phyloP scores from a whole-genome alignment of 2,113 vertebrate genomes.

The Eubucco bourcierii region DNA sequence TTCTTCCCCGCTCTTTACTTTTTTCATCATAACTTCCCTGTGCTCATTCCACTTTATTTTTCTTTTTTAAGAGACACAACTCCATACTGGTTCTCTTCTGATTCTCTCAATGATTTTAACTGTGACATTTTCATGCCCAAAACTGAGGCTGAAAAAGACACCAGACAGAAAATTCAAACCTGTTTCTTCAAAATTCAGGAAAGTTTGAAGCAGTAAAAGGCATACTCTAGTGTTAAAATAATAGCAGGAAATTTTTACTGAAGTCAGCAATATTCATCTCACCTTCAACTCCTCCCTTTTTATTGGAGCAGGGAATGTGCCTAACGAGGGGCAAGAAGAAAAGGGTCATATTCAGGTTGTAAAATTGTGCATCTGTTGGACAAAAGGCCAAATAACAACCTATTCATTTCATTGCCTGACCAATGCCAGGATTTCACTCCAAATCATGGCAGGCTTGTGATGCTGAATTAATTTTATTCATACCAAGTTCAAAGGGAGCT shows the following conservation, averaged over 20 bases:
- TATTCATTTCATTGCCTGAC: background rate
- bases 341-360: background rate
- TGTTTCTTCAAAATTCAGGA: background rate
- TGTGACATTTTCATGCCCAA: background rate
- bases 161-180: background rate
- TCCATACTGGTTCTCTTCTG: background rate
- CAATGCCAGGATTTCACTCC: background rate
- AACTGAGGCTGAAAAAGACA: background rate
- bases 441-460: slow-evolving; percentile 35
- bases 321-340: background rate
- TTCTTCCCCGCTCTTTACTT: background rate
- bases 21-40: background rate
- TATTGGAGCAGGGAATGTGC: background rate
- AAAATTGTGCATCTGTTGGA: background rate
- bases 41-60: background rate
- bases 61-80: background rate
- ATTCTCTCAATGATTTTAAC: background rate
- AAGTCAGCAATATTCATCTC: background rate
- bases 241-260: background rate
- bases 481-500: background rate
- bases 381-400: background rate
- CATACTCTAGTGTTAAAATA: background rate
- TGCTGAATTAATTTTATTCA: slow-evolving; percentile 40
- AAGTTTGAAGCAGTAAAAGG: background rate
- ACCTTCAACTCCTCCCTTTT: background rate